A percentile compares a stretch with the other conserved stretches of the same genome.
phyloP scores from a whole-genome alignment of 2,797 vertebrate genomes.

The Distichodus sexfasciatus region DNA sequence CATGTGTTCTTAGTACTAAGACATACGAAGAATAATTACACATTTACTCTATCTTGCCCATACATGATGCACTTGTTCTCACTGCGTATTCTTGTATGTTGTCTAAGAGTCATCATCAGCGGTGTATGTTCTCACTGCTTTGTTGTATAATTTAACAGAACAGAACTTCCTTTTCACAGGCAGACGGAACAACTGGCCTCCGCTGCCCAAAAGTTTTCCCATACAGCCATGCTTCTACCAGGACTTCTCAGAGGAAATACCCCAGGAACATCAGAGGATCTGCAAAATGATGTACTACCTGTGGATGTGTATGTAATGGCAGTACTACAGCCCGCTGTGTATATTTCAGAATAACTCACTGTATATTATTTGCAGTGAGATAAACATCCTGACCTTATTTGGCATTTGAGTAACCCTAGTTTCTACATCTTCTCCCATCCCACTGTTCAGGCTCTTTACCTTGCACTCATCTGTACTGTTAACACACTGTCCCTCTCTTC shows the following conservation, averaged over 20 bases:
- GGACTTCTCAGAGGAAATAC: conserved; percentile 92
- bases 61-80: no score
- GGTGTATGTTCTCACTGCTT: no score
- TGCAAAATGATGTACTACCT: conserved; percentile 98
- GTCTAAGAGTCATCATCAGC: no score
- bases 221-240: conserved; percentile 96
- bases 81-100: no score
- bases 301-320: conserved; percentile 90
- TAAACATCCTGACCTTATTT: neutral
- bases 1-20: no score
- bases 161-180: conserved; percentile 62
- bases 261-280: conserved; percentile 81
- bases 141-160: neutral
- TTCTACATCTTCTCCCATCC: no score
- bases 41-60: no score
- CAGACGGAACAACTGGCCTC: conserved; percentile 94
- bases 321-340: neutral
- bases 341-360: no score
- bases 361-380: neutral
- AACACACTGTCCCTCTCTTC: neutral
- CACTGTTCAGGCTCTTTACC: no score
- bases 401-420: neutral
- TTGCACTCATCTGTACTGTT: no score
- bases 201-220: conserved; percentile 85
- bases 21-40: no score